Percentiles rank a stretch among this genome's conserved stretches.
Conservation (phyloP, 2,113 vertebrate genomes). For the Tichodroma muraria region DNA sequence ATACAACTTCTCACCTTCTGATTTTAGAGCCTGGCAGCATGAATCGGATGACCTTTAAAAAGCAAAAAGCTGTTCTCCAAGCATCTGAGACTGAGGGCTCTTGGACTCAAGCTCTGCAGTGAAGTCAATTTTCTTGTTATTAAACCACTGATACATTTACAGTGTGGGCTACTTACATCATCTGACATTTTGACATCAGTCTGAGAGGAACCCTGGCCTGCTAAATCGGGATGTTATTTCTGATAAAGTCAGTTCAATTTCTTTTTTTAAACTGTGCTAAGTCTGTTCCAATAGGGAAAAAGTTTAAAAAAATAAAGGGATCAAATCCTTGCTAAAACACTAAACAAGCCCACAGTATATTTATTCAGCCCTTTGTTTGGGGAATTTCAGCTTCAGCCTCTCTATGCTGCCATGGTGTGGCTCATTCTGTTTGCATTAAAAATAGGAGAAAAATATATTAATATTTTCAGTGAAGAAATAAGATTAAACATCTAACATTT, state of each 20-base stretch:
- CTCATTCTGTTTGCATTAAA: background rate
- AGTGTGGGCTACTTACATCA: background rate
- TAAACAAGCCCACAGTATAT: background rate
- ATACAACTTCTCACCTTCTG: background rate
- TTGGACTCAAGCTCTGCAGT: background rate
- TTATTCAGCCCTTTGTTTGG: background rate
- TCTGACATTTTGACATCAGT: background rate
- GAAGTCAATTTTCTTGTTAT: constrained; percentile 17
- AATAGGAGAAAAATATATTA: background rate
- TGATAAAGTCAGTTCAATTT: background rate
- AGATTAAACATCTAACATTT: background rate
- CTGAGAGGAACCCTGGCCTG: background rate
- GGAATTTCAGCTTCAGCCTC: background rate
- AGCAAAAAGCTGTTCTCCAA: background rate
- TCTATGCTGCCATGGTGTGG: background rate
- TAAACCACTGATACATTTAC: background rate
- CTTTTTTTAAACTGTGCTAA: background rate
- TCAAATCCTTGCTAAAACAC: background rate
- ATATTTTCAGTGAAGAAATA: background rate
- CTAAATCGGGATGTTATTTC: background rate
- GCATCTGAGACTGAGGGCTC: background rate
- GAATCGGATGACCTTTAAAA: constrained; percentile 14
- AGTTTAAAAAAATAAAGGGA: background rate
- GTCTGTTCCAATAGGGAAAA: background rate
- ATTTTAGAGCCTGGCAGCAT: background rate